Conservation (phyloP, 2,888 invertebrate species). For the Hermodice carunculata region DNA sequence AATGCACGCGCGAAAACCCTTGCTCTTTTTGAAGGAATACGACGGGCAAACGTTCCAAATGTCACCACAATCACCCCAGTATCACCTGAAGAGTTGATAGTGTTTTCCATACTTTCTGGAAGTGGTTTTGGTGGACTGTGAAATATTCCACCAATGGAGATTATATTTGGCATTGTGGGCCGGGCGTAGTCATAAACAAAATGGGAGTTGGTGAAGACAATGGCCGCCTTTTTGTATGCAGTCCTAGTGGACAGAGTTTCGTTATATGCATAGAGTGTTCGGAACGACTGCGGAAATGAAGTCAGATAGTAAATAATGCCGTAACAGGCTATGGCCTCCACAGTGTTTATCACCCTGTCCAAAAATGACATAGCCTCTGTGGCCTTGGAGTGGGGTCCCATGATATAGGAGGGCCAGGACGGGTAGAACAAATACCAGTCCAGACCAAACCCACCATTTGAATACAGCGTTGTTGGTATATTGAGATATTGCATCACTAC, state of each 20-base stretch:
- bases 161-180: constrained; percentile 13
- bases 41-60: constrained; percentile 10
- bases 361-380: too few species aligned
- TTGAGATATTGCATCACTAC: too few species aligned
- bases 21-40: background rate
- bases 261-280: too few species aligned
- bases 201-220: constrained; percentile 10
- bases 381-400: too few species aligned
- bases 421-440: constrained; percentile 6
- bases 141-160: constrained; percentile 14
- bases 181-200: constrained; percentile 10
- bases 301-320: too few species aligned
- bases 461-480: constrained; percentile 9
- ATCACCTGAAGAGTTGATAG: constrained; percentile 9
- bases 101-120: background rate
- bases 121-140: constrained; percentile 7
- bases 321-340: too few species aligned
- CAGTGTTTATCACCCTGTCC: too few species aligned
- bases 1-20: constrained; percentile 8
- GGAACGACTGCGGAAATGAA: too few species aligned
- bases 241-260: too few species aligned
- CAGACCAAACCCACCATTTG: constrained; percentile 9
- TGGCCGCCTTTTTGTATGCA: too few species aligned
- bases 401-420: too few species aligned
- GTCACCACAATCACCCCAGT: constrained; percentile 17